Evolutionary conservation across 2,888 invertebrate genomes (phyloP), one percentile per base, ranked within the genome.

Genomic region (Orthosia cruda): DNA sequence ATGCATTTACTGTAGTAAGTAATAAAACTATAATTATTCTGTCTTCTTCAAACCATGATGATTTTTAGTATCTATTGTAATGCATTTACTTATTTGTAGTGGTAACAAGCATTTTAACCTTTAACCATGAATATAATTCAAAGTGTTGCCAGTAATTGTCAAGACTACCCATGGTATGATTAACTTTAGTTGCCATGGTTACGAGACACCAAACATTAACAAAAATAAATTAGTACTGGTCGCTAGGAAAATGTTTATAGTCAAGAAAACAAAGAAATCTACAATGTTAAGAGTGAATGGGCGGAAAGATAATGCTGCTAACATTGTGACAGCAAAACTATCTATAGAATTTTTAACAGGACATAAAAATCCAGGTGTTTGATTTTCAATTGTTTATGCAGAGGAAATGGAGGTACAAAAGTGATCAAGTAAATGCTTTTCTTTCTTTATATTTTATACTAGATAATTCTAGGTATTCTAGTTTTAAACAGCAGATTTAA

Each of bases 161-260:
- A 23, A 26, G 23, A 40, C 40, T 9, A 9, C 9, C 40, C 9
- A 16, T 18, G 15, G 12, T 11, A 5, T 40, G 1, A 26, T 3
- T 47, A 26, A 4, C 4, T 23, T 20, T 61, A 18, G 75, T 75
- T 67, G 23, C 49, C 61, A 26, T 50, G 20, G 75, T 62, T 45
- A 75, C 75, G 15, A 50, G 3, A 26, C 0, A 12, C 9, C 32
- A 61, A 75, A 75, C 75, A 67, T 49, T 40, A 20, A 32, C 2
- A 26, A 40, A 54, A n/a, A 1, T 54, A 23, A 26, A 13, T 12
- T 16, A 4, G 5, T 26, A 50, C 18, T 62, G 16, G 16, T 32
- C 18, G 40, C 3, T 9, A 18, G 3, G 4, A 5, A 12, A 12
- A 58, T 58, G 23, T 2, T 57, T 26, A 9, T 26, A 18, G 26